Percentiles rank a stretch among this genome's conserved stretches.
These are phyloP conservation scores for Nycticorax nycticorax DNA, from an alignment of 2,113 vertebrate species.

Conservation along the genomic window DNA sequence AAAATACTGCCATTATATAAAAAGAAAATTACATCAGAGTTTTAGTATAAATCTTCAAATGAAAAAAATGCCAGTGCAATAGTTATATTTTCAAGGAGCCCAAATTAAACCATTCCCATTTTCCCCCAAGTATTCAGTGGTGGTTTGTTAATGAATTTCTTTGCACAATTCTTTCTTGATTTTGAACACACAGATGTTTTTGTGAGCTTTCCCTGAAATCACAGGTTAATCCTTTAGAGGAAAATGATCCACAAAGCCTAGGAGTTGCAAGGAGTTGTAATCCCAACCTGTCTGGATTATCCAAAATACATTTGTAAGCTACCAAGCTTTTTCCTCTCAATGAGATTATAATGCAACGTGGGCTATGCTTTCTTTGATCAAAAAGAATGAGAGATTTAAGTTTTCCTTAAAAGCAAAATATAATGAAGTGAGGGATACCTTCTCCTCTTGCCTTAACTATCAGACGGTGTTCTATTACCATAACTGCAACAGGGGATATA, in stretches of 20 bases:
- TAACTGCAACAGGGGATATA: not conserved
- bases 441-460: not conserved
- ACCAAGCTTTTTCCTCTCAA: not conserved
- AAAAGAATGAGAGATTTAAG: not conserved
- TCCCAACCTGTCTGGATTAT: not conserved
- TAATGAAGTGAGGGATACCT: not conserved
- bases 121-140: rapidly evolving
- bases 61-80: not conserved
- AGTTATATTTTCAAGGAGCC: not conserved
- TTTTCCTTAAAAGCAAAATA: not conserved
- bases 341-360: not conserved
- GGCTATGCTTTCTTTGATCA: not conserved
- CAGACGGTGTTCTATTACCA: not conserved
- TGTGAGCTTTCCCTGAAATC: not conserved
- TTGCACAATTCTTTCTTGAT: not conserved
- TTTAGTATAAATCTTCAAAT: not conserved
- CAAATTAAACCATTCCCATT: not conserved
- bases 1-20: not conserved
- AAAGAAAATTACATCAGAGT: not conserved
- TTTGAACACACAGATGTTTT: not conserved
- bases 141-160: not conserved
- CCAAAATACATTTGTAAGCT: not conserved
- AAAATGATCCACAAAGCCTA: not conserved
- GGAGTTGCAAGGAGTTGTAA: not conserved
- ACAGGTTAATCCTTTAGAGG: not conserved